A percentile compares a stretch with the other conserved stretches of the same genome.
Conservation (phyloP, 2,113 vertebrate species). For the Calyptomena viridis region DNA sequence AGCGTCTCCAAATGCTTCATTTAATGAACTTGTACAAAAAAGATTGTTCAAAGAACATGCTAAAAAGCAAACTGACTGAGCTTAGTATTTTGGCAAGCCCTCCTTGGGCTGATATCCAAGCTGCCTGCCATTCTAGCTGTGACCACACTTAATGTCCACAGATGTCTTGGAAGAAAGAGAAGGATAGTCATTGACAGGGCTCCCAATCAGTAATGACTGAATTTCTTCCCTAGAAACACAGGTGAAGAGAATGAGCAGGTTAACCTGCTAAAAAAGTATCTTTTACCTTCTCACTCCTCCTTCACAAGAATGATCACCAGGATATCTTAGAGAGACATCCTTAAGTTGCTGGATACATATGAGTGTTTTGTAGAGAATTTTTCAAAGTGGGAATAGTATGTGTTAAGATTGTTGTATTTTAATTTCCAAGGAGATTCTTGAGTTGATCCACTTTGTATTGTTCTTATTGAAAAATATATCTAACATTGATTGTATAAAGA, state of each 20-base stretch:
- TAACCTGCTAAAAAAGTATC: background rate
- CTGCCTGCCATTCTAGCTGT: background rate
- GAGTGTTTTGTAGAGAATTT: background rate
- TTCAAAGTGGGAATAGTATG: background rate
- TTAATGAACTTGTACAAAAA: background rate
- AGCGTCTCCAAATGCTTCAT: background rate
- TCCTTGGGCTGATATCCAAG: background rate
- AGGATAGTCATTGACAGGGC: background rate
- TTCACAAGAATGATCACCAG: background rate
- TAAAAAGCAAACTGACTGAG: background rate
- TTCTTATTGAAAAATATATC: background rate
- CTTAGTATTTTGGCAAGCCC: background rate
- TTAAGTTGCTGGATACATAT: background rate
- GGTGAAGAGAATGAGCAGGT: background rate
- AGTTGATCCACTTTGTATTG: background rate
- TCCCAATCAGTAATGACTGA: background rate
- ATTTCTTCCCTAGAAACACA: background rate
- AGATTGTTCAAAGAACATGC: background rate
- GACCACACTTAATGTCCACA: background rate
- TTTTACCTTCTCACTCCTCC: background rate
- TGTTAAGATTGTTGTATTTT: background rate
- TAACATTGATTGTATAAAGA: background rate
- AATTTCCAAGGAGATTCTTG: background rate
- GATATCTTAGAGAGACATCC: background rate
- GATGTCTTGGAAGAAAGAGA: background rate